phyloP scores from a whole-genome alignment of 2,797 vertebrate genomes.

The Steatocranus sp. region DNA sequence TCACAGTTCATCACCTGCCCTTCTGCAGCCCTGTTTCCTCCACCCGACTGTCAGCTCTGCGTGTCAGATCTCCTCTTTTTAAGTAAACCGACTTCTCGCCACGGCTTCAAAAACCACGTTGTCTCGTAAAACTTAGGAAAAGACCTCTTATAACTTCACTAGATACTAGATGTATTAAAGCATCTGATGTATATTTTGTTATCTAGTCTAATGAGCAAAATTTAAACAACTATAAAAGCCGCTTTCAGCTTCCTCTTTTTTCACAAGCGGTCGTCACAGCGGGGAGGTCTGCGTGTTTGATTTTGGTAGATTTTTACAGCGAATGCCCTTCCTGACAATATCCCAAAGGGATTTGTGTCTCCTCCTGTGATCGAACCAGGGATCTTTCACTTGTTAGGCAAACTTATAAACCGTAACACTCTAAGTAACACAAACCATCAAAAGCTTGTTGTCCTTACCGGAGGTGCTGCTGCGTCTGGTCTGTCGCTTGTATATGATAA shows the following conservation, averaged over 20 bases:
- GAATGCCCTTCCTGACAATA: not conserved
- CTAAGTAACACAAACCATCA: not conserved
- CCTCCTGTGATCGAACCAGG: not conserved
- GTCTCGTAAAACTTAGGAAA: not conserved
- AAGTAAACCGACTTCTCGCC: not conserved
- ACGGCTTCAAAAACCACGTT: not conserved
- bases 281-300: not conserved
- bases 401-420: not conserved
- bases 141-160: not conserved
- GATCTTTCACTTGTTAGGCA: not conserved
- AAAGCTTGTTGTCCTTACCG: constrained; percentile 23
- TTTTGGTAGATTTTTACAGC: not conserved
- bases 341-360: not conserved
- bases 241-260: not conserved
- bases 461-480: not conserved
- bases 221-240: not conserved
- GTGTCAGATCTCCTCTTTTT: not conserved
- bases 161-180: not conserved
- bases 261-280: not conserved
- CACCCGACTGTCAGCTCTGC: not conserved
- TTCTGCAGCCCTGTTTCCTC: constrained; percentile 17
- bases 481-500: constrained; percentile 59
- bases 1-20: constrained; percentile 50
- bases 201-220: not conserved
- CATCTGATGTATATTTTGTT: not conserved